Base-by-base conservation (phyloP, 92 coral and sea anemone species). In the Palythoa grandiflora region DNA sequence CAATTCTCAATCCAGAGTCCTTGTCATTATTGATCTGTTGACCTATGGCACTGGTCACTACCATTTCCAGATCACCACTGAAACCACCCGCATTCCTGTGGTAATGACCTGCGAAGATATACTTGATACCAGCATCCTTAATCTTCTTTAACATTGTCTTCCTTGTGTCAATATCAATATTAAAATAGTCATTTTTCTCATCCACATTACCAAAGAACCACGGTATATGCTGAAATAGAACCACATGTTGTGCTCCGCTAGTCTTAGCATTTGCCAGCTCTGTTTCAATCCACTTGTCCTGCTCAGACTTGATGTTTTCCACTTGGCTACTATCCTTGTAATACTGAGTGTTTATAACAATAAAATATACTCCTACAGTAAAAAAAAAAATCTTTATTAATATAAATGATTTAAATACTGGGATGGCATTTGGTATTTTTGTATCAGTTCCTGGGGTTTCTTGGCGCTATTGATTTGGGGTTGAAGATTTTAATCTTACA, bases 51-150 rank as follows among this genome's bases (percentile, higher is more conserved):
- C 99, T 97, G 1, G 99, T 97, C 37, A 95, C 98, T 63, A 97
- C 89, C 97, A 97, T 94, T 90, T 97, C 98, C 44, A 97, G 77
- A 53, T 91, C 94, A 5, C 93, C 97, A 87, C 92, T 93, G 89
- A 95, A 91, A 10, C 98, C 99, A 54, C 99, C 99, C 17, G 99
- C 99, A 90, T 97, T 97, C 75, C 96, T 85, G 86, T 97, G 99
- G 72, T 97, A 97, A 87, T 97, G 99, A 65, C 99, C 99, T 10
- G 99, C 99, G 92, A 97, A 97, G 19, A 97, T 91, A 79, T 95
- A 92, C 83, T 87, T 95, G 28, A 97, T 89, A 15, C 99, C 99
- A 19, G 99, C 99, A 48, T 84, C 91, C 83, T 89, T 92, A 17
- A 97, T 77, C 83, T 95, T 97, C 83, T 83, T 78, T 1, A 97